These are phyloP conservation scores for Salvelinus fontinalis DNA, from an alignment of 2,113 vertebrate genomes.

Conservation along the genomic window DNA sequence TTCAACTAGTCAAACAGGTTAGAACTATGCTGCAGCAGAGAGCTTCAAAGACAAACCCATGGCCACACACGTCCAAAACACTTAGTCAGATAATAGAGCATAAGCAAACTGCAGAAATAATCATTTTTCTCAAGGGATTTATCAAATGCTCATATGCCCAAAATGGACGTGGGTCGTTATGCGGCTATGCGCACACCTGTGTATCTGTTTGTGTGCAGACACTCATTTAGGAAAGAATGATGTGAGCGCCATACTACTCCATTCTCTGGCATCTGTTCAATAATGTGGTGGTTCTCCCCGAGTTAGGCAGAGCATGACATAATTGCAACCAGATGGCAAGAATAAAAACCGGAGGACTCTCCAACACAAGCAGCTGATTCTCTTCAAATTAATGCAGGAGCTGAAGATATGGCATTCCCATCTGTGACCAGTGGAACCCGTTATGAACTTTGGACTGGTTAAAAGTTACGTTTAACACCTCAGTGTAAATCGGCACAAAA, in stretches of 20 bases:
- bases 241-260: neutral
- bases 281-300: constrained; percentile 16
- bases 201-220: neutral
- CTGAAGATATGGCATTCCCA: constrained; percentile 8
- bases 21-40: neutral
- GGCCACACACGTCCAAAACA: no score
- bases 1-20: neutral
- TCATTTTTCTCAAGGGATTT: no score
- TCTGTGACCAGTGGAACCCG: neutral
- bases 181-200: neutral
- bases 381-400: constrained; percentile 10
- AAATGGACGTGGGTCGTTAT: neutral
- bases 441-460: neutral
- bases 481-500: no score
- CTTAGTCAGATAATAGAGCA: no score
- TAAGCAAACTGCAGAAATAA: no score
- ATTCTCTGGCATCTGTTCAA: constrained; percentile 14
- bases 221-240: constrained; percentile 7
- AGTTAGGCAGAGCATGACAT: constrained; percentile 20
- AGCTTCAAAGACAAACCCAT: no score
- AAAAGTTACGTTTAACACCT: neutral
- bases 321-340: constrained; percentile 36
- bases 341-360: constrained; percentile 12
- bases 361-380: constrained; percentile 25
- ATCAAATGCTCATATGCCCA: no score